Base-by-base conservation (phyloP, 2,888 invertebrate genomes). In the Ryuthela nishihirai region DNA sequence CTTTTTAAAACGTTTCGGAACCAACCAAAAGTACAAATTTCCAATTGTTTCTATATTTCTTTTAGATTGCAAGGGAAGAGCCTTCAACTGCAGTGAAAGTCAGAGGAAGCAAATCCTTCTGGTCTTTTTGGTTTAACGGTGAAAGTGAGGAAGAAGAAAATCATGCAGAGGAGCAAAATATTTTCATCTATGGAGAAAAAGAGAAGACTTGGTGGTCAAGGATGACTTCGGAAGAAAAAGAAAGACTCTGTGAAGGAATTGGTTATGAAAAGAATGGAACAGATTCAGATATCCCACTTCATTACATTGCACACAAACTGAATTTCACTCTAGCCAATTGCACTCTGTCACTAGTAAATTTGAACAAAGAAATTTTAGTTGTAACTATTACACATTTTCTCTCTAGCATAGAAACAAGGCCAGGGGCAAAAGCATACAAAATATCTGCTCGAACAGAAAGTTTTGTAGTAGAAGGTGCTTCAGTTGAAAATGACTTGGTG, bases 301-400 rank as follows among this genome's bases (percentile, higher is more conserved):
- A 67, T 23, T 61, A 64, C 55, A 65, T 65, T 23, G 66, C 63
- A 35, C 86, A 87, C 70, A 86, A 85, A 74, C 76, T 86, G 56
- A 64, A 85, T 73, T 78, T 88, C 63, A 84, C 87, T 1, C 72
- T 88, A 45, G 85, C 85, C 15, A 86, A 86, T 71, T 82, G 84
- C 66, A 83, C 83, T 2, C 60, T 87, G 50, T 83, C 84, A 10
- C 73, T 88, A 44, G 77, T 84, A 66, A 85, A 83, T 69, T 36
- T 85, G 58, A 80, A 80, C 53, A 83, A 81, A 66, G 87, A 88
- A 74, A 81, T 88, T 10, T 71, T 87, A 55, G 83, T 85, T 18
- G 73, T 85, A 64, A 85, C 85, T 0, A 71, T 88, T 59, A 85
- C 85, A 0, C 87, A 88, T 73, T 82, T 85, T 67, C 76, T 84